Base-by-base conservation (phyloP, 2,797 vertebrate species). In the Pseudochirops corinnae region DNA sequence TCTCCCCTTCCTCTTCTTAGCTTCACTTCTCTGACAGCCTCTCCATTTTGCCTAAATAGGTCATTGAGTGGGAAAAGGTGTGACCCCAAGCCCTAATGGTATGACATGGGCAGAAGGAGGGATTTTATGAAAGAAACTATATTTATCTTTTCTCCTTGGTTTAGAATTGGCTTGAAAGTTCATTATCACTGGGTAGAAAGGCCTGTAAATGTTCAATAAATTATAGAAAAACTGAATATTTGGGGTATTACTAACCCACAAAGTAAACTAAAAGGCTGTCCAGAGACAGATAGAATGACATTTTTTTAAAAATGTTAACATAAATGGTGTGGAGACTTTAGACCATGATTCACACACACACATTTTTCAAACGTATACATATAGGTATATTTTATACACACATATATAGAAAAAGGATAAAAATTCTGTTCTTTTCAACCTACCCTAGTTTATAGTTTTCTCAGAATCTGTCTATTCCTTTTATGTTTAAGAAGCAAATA, bases 161-260 rank as follows among this genome's bases (percentile, higher is more conserved):
- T 97, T 96, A 93, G 90, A 94, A 94, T 60, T 95, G 93, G 90
- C 55, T 92, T 93, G 57, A 57, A 87, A 96, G 93, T 98, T 96
- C 97, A 97, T 97, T 96, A 92, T 96, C 95, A 96, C 91, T 90
- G 94, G 95, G 82, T 97, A 97, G 95, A 97, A 97, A 96, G 96
- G 46, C 90, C 67, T 98, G 95, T 97, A 98, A 97, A 96, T 97
- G 97, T 95, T 97, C 95, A 96, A 97, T 97, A 97, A 97, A 97
- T 97, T 96, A 97, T 94, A 97, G 94, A 96, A 97, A 97, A 97
- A 97, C 18, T 97, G 96, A 97, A 93, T 60, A 94, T 93, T 95
- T 92, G 58, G 93, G 96, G 55, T 94, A 94, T 90, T 94, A 50
- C 93, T 95, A 95, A 97, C 93, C 94, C 95, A 96, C 95, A 94